Evolutionary conservation across 2,888 invertebrate species (phyloP).

Genomic region (Heliconius erato): DNA sequence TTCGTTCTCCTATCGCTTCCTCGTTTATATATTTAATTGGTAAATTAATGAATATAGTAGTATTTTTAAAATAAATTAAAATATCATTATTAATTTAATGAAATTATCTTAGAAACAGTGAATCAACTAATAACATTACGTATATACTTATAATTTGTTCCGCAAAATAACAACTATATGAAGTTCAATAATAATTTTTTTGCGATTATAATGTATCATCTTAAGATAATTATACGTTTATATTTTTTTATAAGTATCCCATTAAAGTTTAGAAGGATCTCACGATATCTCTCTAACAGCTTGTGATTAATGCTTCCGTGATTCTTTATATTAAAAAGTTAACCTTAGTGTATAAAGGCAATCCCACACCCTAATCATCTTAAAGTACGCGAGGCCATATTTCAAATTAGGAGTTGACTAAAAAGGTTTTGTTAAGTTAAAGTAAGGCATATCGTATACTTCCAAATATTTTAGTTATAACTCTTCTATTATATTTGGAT

Average conservation of each 20-base stretch:
- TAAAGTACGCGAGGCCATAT: conserved; percentile 64
- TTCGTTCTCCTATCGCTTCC: conserved; percentile 31
- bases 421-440: conserved; percentile 53
- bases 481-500: background rate
- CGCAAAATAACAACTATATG: background rate
- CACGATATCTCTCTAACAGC: conserved; percentile 66
- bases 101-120: background rate
- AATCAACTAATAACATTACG: background rate
- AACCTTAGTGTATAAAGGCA: conserved; percentile 69
- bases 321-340: conserved; percentile 70
- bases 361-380: conserved; percentile 65
- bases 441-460: conserved; percentile 50
- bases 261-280: conserved; percentile 59
- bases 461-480: conserved; percentile 50
- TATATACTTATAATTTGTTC: background rate
- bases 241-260: conserved; percentile 8
- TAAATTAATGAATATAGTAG: background rate
- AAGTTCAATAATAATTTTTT: conserved; percentile 13
- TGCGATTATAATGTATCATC: conserved; percentile 4
- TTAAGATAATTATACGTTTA: background rate
- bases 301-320: conserved; percentile 72
- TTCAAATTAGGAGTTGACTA: conserved; percentile 40
- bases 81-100: background rate
- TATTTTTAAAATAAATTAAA: background rate
- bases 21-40: background rate